Base-by-base conservation (phyloP, 2,113 vertebrate genomes). In the Alexandromys fortis region DNA sequence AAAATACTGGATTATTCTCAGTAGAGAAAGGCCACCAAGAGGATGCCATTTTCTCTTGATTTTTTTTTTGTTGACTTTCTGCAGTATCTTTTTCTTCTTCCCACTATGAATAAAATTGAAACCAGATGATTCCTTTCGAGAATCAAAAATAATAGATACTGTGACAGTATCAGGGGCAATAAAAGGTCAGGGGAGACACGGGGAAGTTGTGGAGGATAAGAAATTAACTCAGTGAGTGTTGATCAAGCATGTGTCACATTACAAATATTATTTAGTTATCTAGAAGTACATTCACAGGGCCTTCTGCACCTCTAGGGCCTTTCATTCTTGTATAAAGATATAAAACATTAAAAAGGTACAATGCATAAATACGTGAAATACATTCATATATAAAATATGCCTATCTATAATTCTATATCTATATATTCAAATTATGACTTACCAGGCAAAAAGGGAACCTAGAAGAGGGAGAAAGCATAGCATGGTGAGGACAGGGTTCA, bases 221-320 rank as follows among this genome's bases (percentile, higher is more conserved):
- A 91, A 90, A 87, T 81, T 30, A 77, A 81, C 22, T 86, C 58
- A 52, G 16, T 65, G 76, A 94, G 35, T 72, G 21, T 78, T 76
- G 81, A 67, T 55, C 6, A 75, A 95, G 38, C 28, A 13, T 42
- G 58, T 87, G 38, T 3, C 45, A 2, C 47, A 38, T 65, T 35
- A 10, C 19, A 30, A 10, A 14, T 70, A 28, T 75, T 55, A 68
- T 55, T 89, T 12, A 65, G 70, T 89, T 72, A 45, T 65, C 75
- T 86, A 5, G 52, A 49, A 92, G 94, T 55, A 63, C 63, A 7
- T 42, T 89, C 47, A 8, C n/a, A 42, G 42, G 47, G 24, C 49
- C 21, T 52, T 22, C 61, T 78, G 19, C 1, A 67, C 63, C 0
- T 75, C 42, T 47, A 24, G 14, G 58, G 49, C 9, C 21, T 77